Percentiles rank a stretch among this genome's conserved stretches.
Evolutionary conservation across 2,888 invertebrate genomes (phyloP).

Genomic region (Selenia dentaria): DNA sequence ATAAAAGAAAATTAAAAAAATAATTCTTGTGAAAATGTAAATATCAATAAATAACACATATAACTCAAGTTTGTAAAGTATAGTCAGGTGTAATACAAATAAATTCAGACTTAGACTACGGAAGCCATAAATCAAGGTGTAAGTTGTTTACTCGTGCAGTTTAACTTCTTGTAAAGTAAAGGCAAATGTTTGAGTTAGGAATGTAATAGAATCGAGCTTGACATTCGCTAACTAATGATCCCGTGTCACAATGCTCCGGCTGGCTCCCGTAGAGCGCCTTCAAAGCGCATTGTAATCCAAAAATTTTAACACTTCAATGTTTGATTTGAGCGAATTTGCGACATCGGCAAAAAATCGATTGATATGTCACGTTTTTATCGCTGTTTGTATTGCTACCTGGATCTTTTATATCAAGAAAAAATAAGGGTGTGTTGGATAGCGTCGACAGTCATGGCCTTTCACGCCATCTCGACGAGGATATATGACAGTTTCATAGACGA

Average conservation of each 20-base stretch:
- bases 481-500: conserved; percentile 63
- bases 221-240: conserved; percentile 79
- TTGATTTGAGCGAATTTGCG: conserved; percentile 81
- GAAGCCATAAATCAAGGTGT: conserved; percentile 61
- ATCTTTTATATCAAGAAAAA: conserved; percentile 54
- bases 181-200: conserved; percentile 61
- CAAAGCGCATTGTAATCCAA: conserved; percentile 68
- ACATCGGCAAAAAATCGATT: conserved; percentile 71
- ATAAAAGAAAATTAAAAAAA: too few relatives aligned
- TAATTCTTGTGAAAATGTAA: too few relatives aligned
- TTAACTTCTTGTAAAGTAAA: conserved; percentile 65
- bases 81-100: conserved; percentile 51
- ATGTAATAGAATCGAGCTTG: conserved; percentile 60
- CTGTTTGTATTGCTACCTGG: conserved; percentile 81
- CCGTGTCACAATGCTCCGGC: conserved; percentile 60
- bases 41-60: too few relatives aligned
- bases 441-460: conserved; percentile 58
- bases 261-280: conserved; percentile 66
- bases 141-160: conserved; percentile 73
- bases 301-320: conserved; percentile 82
- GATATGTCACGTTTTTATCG: conserved; percentile 80
- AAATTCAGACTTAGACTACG: conserved; percentile 29
- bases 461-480: conserved; percentile 53
- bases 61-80: too few relatives aligned
- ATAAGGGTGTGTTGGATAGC: conserved; percentile 61